These are phyloP conservation scores for Apodemia zela DNA, from an alignment of 2,888 invertebrate genomes.

Conservation along the genomic window DNA sequence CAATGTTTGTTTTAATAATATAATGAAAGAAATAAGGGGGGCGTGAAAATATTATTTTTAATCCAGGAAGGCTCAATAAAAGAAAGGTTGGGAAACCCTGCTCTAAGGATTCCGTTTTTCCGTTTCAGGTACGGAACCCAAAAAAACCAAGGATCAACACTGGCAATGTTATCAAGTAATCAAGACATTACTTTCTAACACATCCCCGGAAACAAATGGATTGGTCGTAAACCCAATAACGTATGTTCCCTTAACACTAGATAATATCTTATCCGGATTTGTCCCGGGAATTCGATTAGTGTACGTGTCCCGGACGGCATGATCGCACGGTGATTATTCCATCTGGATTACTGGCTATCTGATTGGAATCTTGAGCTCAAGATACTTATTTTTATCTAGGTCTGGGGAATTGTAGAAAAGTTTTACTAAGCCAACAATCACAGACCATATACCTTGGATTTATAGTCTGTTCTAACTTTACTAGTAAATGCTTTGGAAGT, in stretches of 20 bases:
- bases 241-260: constrained; percentile 9
- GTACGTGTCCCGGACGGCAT: not conserved
- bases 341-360: not conserved
- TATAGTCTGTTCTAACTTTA: no score
- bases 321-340: not conserved
- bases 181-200: not conserved
- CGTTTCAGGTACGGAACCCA: no score
- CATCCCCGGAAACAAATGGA: not conserved
- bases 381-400: not conserved
- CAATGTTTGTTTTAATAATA: no score
- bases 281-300: constrained; percentile 6
- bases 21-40: no score
- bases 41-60: no score
- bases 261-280: constrained; percentile 8
- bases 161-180: not conserved
- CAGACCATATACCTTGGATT: no score
- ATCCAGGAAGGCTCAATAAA: no score
- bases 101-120: no score
- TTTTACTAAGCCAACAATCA: no score
- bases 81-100: no score
- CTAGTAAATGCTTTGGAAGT: no score
- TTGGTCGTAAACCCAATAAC: constrained; percentile 10
- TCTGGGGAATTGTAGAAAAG: not conserved
- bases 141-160: no score
- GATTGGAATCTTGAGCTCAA: not conserved